These are phyloP conservation scores for Drosophila nigritarsus DNA, from an alignment of 2,888 invertebrate genomes.

Conservation along the genomic window DNA sequence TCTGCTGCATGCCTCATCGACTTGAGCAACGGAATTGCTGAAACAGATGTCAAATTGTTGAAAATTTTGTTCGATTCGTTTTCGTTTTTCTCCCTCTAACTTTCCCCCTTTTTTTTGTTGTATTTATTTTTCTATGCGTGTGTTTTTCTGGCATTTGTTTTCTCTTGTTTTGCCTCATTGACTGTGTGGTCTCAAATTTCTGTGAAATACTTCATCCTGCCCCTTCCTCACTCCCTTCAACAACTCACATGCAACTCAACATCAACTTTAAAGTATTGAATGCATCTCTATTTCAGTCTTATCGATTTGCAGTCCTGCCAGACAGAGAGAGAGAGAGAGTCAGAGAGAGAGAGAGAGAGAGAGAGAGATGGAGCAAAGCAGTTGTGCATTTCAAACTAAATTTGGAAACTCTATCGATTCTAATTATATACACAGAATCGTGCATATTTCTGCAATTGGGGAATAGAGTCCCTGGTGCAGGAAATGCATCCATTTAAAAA, in stretches of 20 bases:
- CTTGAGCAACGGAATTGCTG: slow-evolving; percentile 57
- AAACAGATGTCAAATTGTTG: slow-evolving; percentile 79
- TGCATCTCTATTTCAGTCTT: slow-evolving; percentile 45
- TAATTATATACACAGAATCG: background rate
- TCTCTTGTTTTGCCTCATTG: slow-evolving; percentile 75
- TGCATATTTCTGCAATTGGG: background rate
- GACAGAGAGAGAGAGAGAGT: background rate
- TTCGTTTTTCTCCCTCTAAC: background rate
- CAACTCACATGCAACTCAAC: slow-evolving; percentile 4
- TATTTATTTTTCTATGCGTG: slow-evolving; percentile 42
- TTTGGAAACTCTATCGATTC: slow-evolving; percentile 40
- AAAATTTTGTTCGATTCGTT: slow-evolving; percentile 43
- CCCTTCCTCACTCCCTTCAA: background rate
- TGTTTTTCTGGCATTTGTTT: slow-evolving; percentile 47
- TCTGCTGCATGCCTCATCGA: slow-evolving; percentile 56
- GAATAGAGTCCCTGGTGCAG: background rate
- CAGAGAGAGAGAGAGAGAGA: background rate
- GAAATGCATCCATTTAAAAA: slow-evolving; percentile 1
- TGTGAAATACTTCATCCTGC: slow-evolving; percentile 52
- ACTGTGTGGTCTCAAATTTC: slow-evolving; percentile 73
- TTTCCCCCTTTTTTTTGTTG: slow-evolving; percentile 13
- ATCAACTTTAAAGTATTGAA: slow-evolving; percentile 15
- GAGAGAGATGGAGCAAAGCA: background rate
- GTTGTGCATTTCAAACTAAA: slow-evolving; percentile 23
- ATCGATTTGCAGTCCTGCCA: slow-evolving; percentile 42